phyloP scores from a whole-genome alignment of 2,888 invertebrate species.

The Lottia scabra region DNA sequence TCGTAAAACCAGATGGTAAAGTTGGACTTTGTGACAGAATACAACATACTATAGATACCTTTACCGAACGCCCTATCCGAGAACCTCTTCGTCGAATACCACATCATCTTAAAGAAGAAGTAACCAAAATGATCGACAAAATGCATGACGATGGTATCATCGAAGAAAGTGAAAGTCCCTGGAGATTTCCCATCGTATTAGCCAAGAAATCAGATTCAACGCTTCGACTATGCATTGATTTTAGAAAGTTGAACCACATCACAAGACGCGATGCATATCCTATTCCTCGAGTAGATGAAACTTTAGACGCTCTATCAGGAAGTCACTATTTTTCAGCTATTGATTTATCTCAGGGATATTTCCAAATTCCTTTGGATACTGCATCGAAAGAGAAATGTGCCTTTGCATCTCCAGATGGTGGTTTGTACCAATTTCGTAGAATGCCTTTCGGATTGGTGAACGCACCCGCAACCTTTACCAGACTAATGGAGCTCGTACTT shows the following conservation, averaged over 20 bases:
- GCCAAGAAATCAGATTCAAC: neutral
- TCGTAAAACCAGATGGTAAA: neutral
- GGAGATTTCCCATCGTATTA: neutral
- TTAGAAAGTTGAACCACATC: neutral
- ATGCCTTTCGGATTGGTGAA: neutral
- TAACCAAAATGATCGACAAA: neutral
- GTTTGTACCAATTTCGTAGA: neutral
- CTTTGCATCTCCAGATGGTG: neutral
- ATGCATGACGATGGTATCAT: neutral
- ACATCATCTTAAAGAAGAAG: neutral
- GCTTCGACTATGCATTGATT: neutral
- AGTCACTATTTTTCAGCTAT: neutral
- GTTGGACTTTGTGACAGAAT: neutral
- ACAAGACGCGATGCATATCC: neutral
- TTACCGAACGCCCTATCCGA: neutral
- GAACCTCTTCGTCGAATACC: constrained; percentile 1
- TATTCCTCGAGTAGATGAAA: neutral
- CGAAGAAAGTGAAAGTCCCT: neutral
- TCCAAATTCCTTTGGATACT: neutral
- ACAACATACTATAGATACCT: neutral
- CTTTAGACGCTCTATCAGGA: neutral
- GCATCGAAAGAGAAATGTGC: neutral
- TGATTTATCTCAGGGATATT: constrained; percentile 1
- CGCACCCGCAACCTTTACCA: neutral
- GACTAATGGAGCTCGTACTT: neutral